These are phyloP conservation scores for Trichonephila inaurata DNA, from an alignment of 1,140 invertebrate genomes.

Conservation along the genomic window DNA sequence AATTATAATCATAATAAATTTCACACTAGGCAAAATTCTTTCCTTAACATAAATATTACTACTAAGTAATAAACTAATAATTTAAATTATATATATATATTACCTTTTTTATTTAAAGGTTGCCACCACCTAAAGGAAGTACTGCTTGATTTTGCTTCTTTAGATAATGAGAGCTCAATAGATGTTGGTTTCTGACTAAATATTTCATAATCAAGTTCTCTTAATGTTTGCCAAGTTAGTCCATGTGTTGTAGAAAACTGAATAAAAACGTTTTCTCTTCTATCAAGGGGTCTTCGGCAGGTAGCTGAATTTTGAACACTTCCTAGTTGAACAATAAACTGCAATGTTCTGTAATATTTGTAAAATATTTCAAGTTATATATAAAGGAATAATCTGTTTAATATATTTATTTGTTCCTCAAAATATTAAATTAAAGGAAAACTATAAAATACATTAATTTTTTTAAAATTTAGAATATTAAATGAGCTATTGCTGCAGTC, in stretches of 20 bases:
- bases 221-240: conserved; percentile 80
- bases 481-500: too few relatives aligned
- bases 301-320: conserved; percentile 71
- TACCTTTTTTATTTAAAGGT: conserved; percentile 80
- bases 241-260: conserved; percentile 78
- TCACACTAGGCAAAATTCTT: too few relatives aligned
- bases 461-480: too few relatives aligned
- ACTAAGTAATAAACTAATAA: too few relatives aligned
- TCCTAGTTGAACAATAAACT: conserved; percentile 77
- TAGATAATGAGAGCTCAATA: conserved; percentile 80
- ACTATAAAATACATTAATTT: too few relatives aligned
- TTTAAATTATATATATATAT: too few relatives aligned
- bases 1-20: too few relatives aligned
- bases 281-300: conserved; percentile 79
- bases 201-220: conserved; percentile 80
- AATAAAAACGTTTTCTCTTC: conserved; percentile 75
- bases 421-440: too few relatives aligned
- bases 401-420: too few relatives aligned
- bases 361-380: background rate
- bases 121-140: conserved; percentile 82
- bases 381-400: too few relatives aligned
- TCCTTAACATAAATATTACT: too few relatives aligned
- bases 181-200: conserved; percentile 79
- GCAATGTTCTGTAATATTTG: conserved; percentile 56
- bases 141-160: conserved; percentile 79